Evolutionary conservation across 2,797 vertebrate genomes (phyloP), one percentile per base, ranked within the genome.

Genomic region (Macropus fuliginosus): DNA sequence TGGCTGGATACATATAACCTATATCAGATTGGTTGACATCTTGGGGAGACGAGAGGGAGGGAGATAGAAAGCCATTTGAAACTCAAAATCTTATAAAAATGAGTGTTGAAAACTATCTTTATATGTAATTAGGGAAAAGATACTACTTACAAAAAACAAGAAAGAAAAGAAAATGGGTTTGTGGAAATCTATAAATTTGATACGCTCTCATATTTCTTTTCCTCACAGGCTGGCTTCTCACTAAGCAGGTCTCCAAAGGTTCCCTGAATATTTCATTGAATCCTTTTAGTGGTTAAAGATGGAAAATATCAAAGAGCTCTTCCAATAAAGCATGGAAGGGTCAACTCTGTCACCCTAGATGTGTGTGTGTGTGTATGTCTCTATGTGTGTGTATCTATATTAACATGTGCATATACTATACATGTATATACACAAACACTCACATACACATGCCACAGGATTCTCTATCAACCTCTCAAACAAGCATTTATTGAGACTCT

Each of bases 331-430:
- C 74, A 87, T 50, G 40, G 21, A 87, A 87, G 31, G 21, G 4
- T 87, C 0, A 24, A 10, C 40, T 24, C 74, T 46, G 40, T 46
- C 40, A 46, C 21, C 28, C 21, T 87, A 87, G 21, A 87, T 27
- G 66, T 87, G 21, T 27, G 0, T 81, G 62, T n/a, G 0, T n/a
- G 1, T 57, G 0, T n/a, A 0, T 57, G 24, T 10, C 6, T 2
- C 0, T 31, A n/a, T 18, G 34, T 66, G 34, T 74, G 1, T 40
- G n/a, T 40, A 18, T n/a, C 29, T 40, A n/a, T 40, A 74, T 34
- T 66, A n/a, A 74, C 46, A 27, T 87, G 6, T 50, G 24, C 8
- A 50, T 87, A 50, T 27, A 50, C 27, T 4, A 27, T 27, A 81
- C 16, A 81, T 40, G n/a, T 8, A 81, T 40, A 46, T 40, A 81